A percentile compares a stretch with the other conserved stretches of the same genome.
Conservation (phyloP, 2,113 vertebrate species). For the Cephalopterus ornatus region DNA sequence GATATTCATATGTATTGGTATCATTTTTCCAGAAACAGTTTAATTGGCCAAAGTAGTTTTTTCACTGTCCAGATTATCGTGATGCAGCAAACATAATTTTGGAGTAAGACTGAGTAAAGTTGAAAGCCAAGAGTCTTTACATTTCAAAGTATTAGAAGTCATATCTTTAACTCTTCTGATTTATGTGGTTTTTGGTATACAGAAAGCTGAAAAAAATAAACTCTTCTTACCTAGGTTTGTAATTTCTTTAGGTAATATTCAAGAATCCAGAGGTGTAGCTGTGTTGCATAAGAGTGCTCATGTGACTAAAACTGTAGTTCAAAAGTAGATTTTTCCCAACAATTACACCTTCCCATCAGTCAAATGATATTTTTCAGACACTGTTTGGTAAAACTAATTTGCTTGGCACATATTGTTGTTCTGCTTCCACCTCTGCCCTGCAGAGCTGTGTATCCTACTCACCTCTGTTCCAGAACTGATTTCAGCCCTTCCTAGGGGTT, state of each 20-base stretch:
- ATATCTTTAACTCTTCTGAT: neutral
- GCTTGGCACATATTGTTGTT: neutral
- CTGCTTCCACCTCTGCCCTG: neutral
- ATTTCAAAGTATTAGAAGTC: neutral
- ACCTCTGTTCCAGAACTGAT: neutral
- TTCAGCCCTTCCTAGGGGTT: neutral
- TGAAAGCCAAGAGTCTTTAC: neutral
- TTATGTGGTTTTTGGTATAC: neutral
- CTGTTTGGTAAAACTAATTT: neutral
- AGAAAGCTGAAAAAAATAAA: neutral
- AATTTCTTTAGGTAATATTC: neutral
- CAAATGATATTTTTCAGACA: neutral
- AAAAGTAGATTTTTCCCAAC: neutral
- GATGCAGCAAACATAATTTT: neutral
- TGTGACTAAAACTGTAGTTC: neutral
- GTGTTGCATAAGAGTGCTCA: neutral
- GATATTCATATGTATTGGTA: fast-evolving
- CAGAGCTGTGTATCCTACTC: neutral
- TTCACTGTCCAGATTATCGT: neutral
- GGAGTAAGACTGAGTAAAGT: neutral
- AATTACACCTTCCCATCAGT: neutral
- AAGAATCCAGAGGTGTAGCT: neutral
- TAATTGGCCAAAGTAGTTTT: neutral
- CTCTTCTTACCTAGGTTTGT: neutral
- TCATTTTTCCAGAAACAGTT: neutral